A percentile compares a stretch with the other conserved stretches of the same genome.
Conservation (phyloP, 2,797 vertebrate genomes). For the Semotilus atromaculatus region DNA sequence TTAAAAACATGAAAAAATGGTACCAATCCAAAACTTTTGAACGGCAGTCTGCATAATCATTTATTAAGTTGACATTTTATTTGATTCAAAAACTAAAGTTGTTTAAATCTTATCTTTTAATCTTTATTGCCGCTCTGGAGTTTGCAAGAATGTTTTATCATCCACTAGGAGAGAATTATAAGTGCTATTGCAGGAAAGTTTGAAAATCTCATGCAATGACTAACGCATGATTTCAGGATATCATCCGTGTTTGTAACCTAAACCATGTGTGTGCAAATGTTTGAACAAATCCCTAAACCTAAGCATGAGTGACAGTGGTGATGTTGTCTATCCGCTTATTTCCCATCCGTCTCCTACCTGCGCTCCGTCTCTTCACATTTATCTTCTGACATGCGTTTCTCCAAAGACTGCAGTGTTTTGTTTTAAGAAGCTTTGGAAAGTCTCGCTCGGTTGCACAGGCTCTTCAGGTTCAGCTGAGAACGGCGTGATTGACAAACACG, state of each 20-base stretch:
- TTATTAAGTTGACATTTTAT: too few relatives aligned
- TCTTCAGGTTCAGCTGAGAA: neutral
- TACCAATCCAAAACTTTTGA: too few relatives aligned
- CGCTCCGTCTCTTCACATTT: neutral
- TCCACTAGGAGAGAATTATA: neutral
- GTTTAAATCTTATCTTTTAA: neutral
- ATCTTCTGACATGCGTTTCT: neutral
- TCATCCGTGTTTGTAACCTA: neutral
- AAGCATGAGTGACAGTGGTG: conserved; percentile 21
- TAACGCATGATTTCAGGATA: neutral
- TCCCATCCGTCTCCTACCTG: neutral
- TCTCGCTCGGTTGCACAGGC: neutral
- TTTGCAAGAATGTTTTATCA: neutral
- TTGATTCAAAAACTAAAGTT: too few relatives aligned
- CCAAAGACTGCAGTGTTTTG: neutral
- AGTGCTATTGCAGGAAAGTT: neutral
- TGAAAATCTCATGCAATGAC: neutral
- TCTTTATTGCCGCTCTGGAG: too few relatives aligned
- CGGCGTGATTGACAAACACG: neutral
- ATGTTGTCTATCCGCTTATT: conserved; percentile 19
- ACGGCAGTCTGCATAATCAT: too few relatives aligned
- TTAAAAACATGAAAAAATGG: too few relatives aligned
- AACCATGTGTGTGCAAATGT: neutral
- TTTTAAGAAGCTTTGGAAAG: conserved; percentile 6
- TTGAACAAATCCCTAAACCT: conserved; percentile 8